A percentile compares a stretch with the other conserved stretches of the same genome.
These are phyloP conservation scores for Noctua janthina DNA, from an alignment of 2,888 invertebrate genomes.

Conservation along the genomic window DNA sequence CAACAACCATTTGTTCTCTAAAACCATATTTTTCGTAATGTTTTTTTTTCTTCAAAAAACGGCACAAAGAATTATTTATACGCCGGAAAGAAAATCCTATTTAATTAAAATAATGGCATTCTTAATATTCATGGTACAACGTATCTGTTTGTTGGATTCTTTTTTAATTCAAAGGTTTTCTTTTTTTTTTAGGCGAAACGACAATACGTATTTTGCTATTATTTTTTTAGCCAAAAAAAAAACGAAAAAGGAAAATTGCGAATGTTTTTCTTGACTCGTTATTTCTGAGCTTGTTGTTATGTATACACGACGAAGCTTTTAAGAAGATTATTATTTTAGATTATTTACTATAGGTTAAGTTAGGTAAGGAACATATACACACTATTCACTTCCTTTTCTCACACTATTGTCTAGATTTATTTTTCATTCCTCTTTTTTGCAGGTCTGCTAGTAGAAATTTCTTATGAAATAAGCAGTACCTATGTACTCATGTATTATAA, in stretches of 20 bases:
- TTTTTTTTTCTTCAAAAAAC: conserved; percentile 2
- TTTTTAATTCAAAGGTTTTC: conserved; percentile 19
- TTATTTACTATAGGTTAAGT: too few relatives aligned
- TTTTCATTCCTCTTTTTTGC: too few relatives aligned
- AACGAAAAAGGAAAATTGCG: neutral
- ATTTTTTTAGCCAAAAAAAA: neutral
- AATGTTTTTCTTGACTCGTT: neutral
- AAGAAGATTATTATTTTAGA: conserved; percentile 2
- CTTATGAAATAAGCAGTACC: too few relatives aligned
- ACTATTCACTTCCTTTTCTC: too few relatives aligned
- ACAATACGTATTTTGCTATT: conserved; percentile 1
- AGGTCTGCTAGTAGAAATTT: too few relatives aligned
- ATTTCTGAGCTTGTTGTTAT: conserved; percentile 10
- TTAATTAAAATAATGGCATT: conserved; percentile 52
- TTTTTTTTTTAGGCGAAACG: neutral
- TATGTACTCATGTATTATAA: too few relatives aligned
- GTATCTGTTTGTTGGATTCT: conserved; percentile 5
- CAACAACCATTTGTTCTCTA: neutral
- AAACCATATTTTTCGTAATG: neutral
- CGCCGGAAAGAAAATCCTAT: conserved; percentile 8
- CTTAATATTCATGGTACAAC: conserved; percentile 48
- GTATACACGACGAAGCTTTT: conserved; percentile 17
- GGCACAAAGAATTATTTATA: conserved; percentile 34
- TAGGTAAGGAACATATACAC: too few relatives aligned
- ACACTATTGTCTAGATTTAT: too few relatives aligned